Base-by-base conservation (phyloP, 2,797 vertebrate genomes). In the Triplophysa bombifrons region DNA sequence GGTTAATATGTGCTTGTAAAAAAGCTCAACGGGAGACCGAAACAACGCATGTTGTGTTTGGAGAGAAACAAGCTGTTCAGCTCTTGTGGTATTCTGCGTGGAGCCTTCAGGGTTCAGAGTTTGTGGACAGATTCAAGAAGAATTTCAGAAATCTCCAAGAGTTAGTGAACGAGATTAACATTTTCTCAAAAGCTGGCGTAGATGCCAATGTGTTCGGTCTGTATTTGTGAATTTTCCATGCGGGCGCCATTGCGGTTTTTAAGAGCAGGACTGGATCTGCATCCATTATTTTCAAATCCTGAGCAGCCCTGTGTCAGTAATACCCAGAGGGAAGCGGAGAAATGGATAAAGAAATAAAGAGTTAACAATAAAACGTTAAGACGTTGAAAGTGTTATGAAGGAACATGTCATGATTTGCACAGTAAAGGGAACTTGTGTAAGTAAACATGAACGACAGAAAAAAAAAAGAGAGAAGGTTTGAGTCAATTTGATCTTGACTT, bases 211-310 rank as follows among this genome's bases (percentile, higher is more conserved):
- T 88, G 87, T 19, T 51, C 48, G 2, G 3, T 50, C 14, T 89
- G 86, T 89, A 89, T 85, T 88, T 83, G 87, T 87, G 88, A 81
- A 88, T 92, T 93, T 94, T 94, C 92, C 92, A 92, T 93, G 87
- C 65, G 89, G 90, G 91, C 90, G 92, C 87, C 89, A 87, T 89
- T 87, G 88, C 86, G 86, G 88, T 87, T 89, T 88, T 90, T 88
- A 87, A 90, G 82, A 89, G 89, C 92, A 81, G 86, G 92, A 88
- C 90, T 88, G 85, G 89, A 88, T 92, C 90, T 91, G 92, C 88
- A 89, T 84, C 55, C 78, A 67, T 88, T 88, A 84, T 90, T 91
- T 86, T 89, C 82, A 90, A 84, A 90, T 87, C 80, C 30, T 81
- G 84, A 84, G 86, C 61, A 74, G 51, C 55, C 68, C 78, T 53